Conservation (phyloP, 2,888 invertebrate genomes). For the Tineola bisselliella region DNA sequence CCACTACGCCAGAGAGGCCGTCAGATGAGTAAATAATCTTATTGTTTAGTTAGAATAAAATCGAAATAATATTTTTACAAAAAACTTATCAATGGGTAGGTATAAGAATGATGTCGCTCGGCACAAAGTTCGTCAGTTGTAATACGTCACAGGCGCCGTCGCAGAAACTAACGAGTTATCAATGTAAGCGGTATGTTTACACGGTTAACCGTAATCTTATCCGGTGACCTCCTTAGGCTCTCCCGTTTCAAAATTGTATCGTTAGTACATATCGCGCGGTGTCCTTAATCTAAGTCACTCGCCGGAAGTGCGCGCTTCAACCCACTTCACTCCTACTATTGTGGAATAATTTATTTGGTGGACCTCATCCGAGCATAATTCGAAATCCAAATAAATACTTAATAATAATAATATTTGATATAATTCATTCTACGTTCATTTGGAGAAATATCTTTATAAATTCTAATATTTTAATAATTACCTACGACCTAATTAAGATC, state of each 20-base stretch:
- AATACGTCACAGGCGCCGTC: slow-evolving; percentile 40
- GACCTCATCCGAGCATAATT: background rate
- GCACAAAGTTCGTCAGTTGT: slow-evolving; percentile 23
- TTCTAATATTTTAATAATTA: no score
- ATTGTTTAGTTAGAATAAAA: background rate
- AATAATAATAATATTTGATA: no score
- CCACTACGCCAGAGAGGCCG: no score
- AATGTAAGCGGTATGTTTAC: slow-evolving; percentile 66
- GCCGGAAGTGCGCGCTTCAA: slow-evolving; percentile 55
- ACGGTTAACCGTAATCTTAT: slow-evolving; percentile 66
- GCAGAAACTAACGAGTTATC: slow-evolving; percentile 63
- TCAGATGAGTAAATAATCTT: no score
- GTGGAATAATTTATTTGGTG: background rate
- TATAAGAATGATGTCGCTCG: slow-evolving; percentile 16
- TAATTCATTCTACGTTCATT: no score
- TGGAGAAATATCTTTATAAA: no score
- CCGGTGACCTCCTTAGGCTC: slow-evolving; percentile 64
- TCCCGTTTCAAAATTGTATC: slow-evolving; percentile 63
- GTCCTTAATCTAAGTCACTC: slow-evolving; percentile 54
- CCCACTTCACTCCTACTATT: slow-evolving; percentile 19
- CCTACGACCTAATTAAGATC: no score
- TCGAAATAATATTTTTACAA: no score
- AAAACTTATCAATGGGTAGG: no score
- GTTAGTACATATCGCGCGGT: slow-evolving; percentile 45
- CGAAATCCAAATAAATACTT: no score